Conservation (phyloP, 1,140 invertebrate genomes). For the Tetramorium simillimum region DNA sequence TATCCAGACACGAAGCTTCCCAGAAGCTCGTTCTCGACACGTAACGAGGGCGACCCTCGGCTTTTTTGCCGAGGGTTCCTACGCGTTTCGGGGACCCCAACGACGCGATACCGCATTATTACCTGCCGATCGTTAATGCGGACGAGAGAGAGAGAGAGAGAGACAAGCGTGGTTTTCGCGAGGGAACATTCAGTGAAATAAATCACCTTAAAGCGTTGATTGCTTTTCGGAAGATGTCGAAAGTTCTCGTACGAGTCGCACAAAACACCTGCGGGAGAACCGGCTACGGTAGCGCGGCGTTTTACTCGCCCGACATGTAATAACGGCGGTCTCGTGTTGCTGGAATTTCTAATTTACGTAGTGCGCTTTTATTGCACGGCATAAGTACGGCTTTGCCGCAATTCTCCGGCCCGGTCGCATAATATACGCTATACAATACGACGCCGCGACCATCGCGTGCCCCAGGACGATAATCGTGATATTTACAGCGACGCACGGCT, state of each 20-base stretch:
- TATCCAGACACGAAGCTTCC: constrained; percentile 84
- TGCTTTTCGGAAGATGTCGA: constrained; percentile 26
- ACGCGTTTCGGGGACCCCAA: constrained; percentile 55
- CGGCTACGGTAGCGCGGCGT: background rate
- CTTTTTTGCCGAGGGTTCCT: constrained; percentile 30
- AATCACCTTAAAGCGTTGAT: constrained; percentile 28
- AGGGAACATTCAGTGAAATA: background rate
- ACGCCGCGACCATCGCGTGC: constrained; percentile 33
- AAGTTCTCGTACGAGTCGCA: constrained; percentile 16
- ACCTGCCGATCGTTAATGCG: constrained; percentile 47
- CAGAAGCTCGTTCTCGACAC: constrained; percentile 73
- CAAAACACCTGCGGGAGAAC: background rate
- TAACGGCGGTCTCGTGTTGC: constrained; percentile 23
- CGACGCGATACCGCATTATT: constrained; percentile 51
- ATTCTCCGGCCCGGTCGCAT: constrained; percentile 25
- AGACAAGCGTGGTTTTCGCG: constrained; percentile 10
- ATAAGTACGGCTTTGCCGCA: constrained; percentile 13
- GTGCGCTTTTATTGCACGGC: constrained; percentile 18
- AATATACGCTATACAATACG: constrained; percentile 46
- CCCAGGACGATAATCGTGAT: constrained; percentile 48
- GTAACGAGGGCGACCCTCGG: constrained; percentile 7
- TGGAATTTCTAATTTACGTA: constrained; percentile 45
- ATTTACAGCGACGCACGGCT: constrained; percentile 39
- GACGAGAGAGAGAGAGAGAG: background rate
- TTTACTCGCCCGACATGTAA: constrained; percentile 24